Conservation (phyloP, 1,140 invertebrate species). For the Gonatopus flavifemur region DNA sequence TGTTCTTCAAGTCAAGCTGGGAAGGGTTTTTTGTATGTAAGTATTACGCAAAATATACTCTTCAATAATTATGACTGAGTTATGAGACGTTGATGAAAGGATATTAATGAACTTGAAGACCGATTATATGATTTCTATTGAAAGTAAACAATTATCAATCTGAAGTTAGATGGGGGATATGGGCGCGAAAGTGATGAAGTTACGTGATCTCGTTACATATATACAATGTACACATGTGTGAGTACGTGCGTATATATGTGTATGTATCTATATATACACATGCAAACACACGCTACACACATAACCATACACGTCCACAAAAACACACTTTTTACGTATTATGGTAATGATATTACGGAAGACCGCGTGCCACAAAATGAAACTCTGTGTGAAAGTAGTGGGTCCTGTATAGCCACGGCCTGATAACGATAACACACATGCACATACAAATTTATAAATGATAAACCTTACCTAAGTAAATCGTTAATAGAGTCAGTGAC, state of each 20-base stretch:
- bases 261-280: background rate
- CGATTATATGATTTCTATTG: too few species aligned
- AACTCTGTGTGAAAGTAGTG: slow-evolving; percentile 50
- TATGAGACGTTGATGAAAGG: too few species aligned
- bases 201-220: slow-evolving; percentile 11
- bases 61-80: too few species aligned
- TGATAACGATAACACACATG: slow-evolving; percentile 45
- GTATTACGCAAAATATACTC: too few species aligned
- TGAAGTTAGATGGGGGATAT: too few species aligned
- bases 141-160: too few species aligned
- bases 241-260: background rate
- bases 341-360: slow-evolving; percentile 28
- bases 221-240: slow-evolving; percentile 9
- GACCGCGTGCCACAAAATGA: slow-evolving; percentile 57
- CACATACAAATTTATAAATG: slow-evolving; percentile 46
- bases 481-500: slow-evolving; percentile 37
- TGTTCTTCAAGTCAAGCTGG: too few species aligned
- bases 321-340: background rate
- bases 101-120: too few species aligned
- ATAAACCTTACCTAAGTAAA: slow-evolving; percentile 39
- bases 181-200: background rate
- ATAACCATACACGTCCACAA: slow-evolving; percentile 1
- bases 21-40: too few species aligned
- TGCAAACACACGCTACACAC: background rate
- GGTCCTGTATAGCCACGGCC: slow-evolving; percentile 59